Conservation (phyloP, 2,888 invertebrate species). For the Xestia rhomboidea region DNA sequence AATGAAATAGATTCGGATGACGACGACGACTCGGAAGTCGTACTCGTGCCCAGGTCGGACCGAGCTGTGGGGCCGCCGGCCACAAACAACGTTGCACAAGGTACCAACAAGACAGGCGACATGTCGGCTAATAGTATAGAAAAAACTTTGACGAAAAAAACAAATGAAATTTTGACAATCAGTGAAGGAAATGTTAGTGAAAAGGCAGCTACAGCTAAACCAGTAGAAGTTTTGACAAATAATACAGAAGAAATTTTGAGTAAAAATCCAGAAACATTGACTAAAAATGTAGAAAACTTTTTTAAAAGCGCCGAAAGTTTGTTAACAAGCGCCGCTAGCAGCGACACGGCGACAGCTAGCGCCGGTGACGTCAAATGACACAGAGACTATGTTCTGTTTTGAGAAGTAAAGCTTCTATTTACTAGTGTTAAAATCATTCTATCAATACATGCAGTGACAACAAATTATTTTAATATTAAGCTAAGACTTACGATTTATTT, state of each 20-base stretch:
- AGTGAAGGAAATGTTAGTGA: neutral
- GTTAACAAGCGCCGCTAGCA: conserved; percentile 11
- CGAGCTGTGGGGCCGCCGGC: neutral
- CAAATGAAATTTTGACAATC: conserved; percentile 14
- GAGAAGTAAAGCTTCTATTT: conserved; percentile 49
- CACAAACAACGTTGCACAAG: conserved; percentile 2
- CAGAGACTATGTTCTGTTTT: conserved; percentile 45
- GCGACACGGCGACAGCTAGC: neutral
- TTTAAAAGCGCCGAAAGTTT: conserved; percentile 28
- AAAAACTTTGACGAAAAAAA: conserved; percentile 16
- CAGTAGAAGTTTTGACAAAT: conserved; percentile 15
- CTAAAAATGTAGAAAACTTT: conserved; percentile 32
- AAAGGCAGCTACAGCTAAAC: neutral
- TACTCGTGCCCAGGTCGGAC: conserved; percentile 23
- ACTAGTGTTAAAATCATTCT: conserved; percentile 64
- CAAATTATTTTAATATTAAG: conserved; percentile 73
- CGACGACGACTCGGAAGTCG: conserved; percentile 52
- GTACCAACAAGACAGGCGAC: neutral
- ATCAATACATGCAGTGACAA: conserved; percentile 68
- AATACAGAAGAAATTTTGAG: conserved; percentile 9
- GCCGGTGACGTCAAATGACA: conserved; percentile 41
- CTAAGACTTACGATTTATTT: conserved; percentile 69
- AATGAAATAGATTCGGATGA: conserved; percentile 53
- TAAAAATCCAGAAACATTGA: conserved; percentile 25
- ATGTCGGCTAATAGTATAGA: neutral